Conservation (phyloP, 2,797 vertebrate genomes). For the Hydrolagus colliei region DNA sequence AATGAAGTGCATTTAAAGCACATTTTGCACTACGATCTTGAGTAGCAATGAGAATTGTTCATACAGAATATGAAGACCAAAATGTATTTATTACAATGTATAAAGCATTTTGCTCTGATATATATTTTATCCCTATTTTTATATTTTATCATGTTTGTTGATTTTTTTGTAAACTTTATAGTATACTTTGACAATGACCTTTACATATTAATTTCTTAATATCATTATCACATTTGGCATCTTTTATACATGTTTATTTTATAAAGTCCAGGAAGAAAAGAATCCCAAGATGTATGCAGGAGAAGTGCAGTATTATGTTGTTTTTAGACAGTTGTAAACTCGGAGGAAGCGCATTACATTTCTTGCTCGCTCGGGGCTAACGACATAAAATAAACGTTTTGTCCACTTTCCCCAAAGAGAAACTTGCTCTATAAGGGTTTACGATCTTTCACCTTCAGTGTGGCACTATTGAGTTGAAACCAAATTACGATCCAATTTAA, state of each 20-base stretch:
- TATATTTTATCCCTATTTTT: conserved; percentile 17
- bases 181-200: neutral
- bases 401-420: neutral
- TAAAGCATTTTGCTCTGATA: conserved; percentile 17
- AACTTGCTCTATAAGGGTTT: neutral
- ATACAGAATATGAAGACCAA: neutral
- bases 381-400: neutral
- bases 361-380: too few relatives aligned
- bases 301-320: too few relatives aligned
- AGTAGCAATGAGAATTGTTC: neutral
- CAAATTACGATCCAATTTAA: neutral
- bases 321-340: too few relatives aligned
- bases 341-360: neutral
- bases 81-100: neutral
- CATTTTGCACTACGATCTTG: conserved; percentile 14
- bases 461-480: neutral
- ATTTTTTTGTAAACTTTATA: neutral
- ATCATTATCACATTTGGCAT: too few relatives aligned
- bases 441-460: neutral
- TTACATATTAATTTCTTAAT: too few relatives aligned
- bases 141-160: neutral
- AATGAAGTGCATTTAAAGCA: neutral
- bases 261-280: too few relatives aligned
- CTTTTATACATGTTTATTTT: too few relatives aligned
- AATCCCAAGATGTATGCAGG: too few relatives aligned